These are phyloP conservation scores for Chaetorhynchus papuensis DNA, from an alignment of 2,113 vertebrate species.

Conservation along the genomic window DNA sequence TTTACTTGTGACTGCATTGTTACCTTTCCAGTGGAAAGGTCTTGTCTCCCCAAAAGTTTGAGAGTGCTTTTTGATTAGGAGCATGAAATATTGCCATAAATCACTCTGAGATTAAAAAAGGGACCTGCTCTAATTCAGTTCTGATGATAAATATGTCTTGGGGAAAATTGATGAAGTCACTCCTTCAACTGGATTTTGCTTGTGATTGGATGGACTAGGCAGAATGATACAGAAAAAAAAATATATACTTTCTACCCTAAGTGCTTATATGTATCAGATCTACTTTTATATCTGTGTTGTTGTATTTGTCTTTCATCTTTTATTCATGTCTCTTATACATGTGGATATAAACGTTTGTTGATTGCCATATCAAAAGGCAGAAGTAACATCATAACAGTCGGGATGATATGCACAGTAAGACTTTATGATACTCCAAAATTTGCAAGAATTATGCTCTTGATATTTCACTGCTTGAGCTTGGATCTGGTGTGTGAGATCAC, in stretches of 20 bases:
- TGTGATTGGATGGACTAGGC: conserved; percentile 3
- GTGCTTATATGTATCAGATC: conserved; percentile 10
- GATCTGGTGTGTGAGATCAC: not conserved
- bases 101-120: conserved; percentile 37
- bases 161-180: conserved; percentile 18
- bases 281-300: conserved; percentile 1
- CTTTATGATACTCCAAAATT: conserved; percentile 26
- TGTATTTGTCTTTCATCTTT: conserved; percentile 62
- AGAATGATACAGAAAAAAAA: not conserved
- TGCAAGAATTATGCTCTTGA: conserved; percentile 30
- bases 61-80: conserved; percentile 23
- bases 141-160: conserved; percentile 13
- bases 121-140: conserved; percentile 32
- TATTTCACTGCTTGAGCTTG: not conserved
- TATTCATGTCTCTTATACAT: conserved; percentile 34
- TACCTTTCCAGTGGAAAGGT: not conserved
- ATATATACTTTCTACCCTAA: conserved; percentile 2
- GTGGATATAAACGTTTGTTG: conserved; percentile 37
- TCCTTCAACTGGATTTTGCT: not conserved
- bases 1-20: not conserved
- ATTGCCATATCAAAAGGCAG: conserved; percentile 54
- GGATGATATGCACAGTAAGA: not conserved
- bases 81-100: conserved; percentile 11
- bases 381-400: conserved; percentile 12
- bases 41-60: not conserved